phyloP scores from a whole-genome alignment of 2,113 vertebrate genomes.

The Scortum barcoo region DNA sequence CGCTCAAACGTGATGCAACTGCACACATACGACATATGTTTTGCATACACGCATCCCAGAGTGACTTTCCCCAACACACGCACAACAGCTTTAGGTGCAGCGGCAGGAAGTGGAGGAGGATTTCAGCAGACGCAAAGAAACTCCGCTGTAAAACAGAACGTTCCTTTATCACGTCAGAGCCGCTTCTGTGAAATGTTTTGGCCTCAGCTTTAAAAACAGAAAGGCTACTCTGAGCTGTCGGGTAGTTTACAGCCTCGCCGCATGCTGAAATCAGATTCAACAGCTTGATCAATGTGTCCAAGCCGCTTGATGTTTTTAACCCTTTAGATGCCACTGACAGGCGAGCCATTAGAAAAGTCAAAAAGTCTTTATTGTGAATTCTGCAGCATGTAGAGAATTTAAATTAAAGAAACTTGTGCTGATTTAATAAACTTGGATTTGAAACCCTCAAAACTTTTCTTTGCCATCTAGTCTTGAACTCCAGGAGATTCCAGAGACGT shows the following conservation, averaged over 20 bases:
- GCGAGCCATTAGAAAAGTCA: background rate
- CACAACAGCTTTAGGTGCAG: slow-evolving; percentile 25
- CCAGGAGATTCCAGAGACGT: background rate
- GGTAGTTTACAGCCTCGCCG: slow-evolving; percentile 5
- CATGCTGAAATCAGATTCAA: slow-evolving; percentile 2
- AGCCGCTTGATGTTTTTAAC: background rate
- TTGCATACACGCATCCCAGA: slow-evolving; percentile 39
- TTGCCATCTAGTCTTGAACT: background rate
- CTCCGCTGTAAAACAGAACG: slow-evolving; percentile 18
- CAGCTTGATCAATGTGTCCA: background rate
- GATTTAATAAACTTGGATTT: background rate
- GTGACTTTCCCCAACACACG: slow-evolving; percentile 29
- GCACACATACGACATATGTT: slow-evolving; percentile 23
- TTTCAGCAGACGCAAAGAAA: slow-evolving; percentile 24
- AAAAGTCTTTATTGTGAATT: no score
- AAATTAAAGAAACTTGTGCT: background rate
- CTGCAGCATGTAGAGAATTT: no score
- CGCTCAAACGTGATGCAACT: background rate
- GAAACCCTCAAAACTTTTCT: background rate
- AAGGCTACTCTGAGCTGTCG: no score
- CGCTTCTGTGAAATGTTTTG: slow-evolving; percentile 26
- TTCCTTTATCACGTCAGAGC: background rate
- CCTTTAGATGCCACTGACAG: background rate
- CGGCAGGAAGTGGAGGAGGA: slow-evolving; percentile 58
- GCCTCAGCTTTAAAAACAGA: background rate